Conservation (phyloP, 2,797 vertebrate species). For the Podargus strigoides region DNA sequence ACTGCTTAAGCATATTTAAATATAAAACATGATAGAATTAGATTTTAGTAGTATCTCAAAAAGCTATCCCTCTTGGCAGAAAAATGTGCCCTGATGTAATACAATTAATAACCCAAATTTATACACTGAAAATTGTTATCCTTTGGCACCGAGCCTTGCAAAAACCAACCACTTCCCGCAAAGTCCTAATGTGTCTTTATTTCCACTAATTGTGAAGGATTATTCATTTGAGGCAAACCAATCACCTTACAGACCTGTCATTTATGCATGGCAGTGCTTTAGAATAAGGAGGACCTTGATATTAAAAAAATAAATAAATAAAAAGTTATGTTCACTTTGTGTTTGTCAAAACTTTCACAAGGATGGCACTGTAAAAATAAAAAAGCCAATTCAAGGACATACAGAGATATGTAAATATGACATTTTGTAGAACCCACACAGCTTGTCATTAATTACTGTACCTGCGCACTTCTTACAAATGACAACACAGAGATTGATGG, state of each 20-base stretch:
- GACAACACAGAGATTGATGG: slow-evolving; percentile 95
- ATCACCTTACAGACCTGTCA: background rate
- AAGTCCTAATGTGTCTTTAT: background rate
- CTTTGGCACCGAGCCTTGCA: background rate
- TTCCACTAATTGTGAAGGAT: background rate
- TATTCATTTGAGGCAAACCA: background rate
- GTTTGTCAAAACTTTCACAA: background rate
- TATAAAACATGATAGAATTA: background rate
- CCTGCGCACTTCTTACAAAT: slow-evolving; percentile 97
- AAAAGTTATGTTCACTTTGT: background rate
- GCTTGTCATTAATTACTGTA: slow-evolving; percentile 70
- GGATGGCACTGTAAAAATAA: background rate
- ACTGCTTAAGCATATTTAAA: background rate
- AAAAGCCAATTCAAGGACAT: background rate
- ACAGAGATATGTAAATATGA: background rate
- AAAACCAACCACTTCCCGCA: background rate
- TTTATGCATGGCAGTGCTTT: background rate
- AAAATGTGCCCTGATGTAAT: background rate
- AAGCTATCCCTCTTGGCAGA: background rate
- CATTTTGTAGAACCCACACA: background rate
- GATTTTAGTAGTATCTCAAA: background rate
- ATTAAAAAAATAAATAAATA: background rate
- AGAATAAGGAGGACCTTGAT: background rate
- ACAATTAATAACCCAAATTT: background rate
- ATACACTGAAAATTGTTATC: background rate